Percentiles rank a stretch among this genome's conserved stretches.
Conservation (phyloP, 2,888 invertebrate genomes). For the Agrotis puta region DNA sequence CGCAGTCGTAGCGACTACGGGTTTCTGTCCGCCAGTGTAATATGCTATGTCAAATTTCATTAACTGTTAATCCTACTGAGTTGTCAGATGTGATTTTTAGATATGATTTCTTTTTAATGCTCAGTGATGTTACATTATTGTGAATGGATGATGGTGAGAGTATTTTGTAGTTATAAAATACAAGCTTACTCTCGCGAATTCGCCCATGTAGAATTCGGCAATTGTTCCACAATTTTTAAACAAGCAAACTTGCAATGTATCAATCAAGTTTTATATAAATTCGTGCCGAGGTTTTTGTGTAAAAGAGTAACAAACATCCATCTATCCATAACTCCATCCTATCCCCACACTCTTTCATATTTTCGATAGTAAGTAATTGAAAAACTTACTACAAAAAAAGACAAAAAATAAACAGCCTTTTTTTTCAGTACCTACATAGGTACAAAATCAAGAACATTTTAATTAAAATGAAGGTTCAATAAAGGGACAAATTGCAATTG, state of each 20-base stretch:
- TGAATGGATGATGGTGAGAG: neutral
- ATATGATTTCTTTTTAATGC: constrained; percentile 30
- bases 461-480: constrained; percentile 9
- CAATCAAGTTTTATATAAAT: too few relatives aligned
- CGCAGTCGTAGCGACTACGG: constrained; percentile 19
- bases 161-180: neutral
- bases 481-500: constrained; percentile 12
- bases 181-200: too few relatives aligned
- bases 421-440: neutral
- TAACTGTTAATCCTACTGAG: constrained; percentile 15
- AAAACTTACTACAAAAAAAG: neutral
- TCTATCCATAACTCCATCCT: too few relatives aligned
- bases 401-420: neutral
- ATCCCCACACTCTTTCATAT: too few relatives aligned
- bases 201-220: too few relatives aligned
- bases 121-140: constrained; percentile 1
- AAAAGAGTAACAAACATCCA: too few relatives aligned
- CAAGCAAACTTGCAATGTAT: too few relatives aligned
- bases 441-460: neutral
- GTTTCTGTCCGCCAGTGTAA: constrained; percentile 23
- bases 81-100: constrained; percentile 22
- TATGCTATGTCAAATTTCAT: constrained; percentile 38
- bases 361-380: too few relatives aligned
- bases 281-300: too few relatives aligned
- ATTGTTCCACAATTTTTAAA: too few relatives aligned